Percentiles rank a stretch among this genome's conserved stretches.
These are phyloP conservation scores for Cantharis nigra DNA, from an alignment of 2,888 invertebrate species.

Conservation along the genomic window DNA sequence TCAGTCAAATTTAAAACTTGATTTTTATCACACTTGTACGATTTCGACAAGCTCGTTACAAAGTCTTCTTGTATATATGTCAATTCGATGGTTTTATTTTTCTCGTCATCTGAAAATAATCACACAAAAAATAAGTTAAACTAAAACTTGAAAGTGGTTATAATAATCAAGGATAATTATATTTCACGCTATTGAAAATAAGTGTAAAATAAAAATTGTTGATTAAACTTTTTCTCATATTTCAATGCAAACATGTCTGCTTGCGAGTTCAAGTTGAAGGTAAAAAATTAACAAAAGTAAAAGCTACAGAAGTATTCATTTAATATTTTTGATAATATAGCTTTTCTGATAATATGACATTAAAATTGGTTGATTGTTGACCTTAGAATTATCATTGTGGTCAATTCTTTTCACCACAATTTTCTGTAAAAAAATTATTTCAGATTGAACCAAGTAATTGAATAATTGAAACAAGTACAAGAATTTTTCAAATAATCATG, in stretches of 20 bases:
- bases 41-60: slow-evolving; percentile 65
- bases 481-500: too few species aligned
- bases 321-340: background rate
- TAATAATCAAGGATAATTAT: too few species aligned
- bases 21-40: slow-evolving; percentile 72
- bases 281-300: background rate
- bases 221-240: background rate
- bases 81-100: slow-evolving; percentile 41
- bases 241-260: background rate
- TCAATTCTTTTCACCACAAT: slow-evolving; percentile 42
- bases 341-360: background rate
- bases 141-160: too few species aligned
- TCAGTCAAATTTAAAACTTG: slow-evolving; percentile 63
- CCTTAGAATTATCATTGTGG: slow-evolving; percentile 45
- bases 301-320: background rate
- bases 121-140: background rate
- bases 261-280: background rate
- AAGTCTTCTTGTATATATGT: slow-evolving; percentile 61
- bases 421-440: background rate
- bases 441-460: too few species aligned
- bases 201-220: background rate
- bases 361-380: background rate
- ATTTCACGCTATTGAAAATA: too few species aligned
- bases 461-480: too few species aligned
- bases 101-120: background rate